Evolutionary conservation across 2,113 vertebrate species (phyloP).

Genomic region (Gymnarchus niloticus): DNA sequence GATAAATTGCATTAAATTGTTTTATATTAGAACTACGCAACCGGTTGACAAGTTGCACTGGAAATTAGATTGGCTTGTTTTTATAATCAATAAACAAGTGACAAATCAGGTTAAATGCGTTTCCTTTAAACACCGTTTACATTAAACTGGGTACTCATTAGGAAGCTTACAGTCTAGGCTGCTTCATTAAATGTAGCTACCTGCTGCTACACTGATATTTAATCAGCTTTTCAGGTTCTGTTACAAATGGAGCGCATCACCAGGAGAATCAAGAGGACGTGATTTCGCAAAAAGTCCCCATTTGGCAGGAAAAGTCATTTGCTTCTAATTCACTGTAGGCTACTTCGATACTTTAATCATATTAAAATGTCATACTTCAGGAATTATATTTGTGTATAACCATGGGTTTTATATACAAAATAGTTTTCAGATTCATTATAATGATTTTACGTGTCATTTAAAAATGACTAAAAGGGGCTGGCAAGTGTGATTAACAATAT

Average conservation of each 20-base stretch:
- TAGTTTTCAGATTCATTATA: neutral
- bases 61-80: neutral
- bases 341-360: neutral
- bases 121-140: neutral
- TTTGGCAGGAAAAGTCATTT: neutral
- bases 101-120: neutral
- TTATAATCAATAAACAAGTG: neutral
- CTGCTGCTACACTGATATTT: neutral
- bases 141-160: neutral
- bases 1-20: neutral
- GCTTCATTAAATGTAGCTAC: neutral
- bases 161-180: neutral
- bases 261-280: neutral
- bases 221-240: neutral
- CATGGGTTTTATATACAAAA: neutral
- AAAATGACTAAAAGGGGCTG: neutral
- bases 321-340: neutral
- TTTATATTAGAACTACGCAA: neutral
- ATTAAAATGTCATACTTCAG: neutral
- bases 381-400: neutral
- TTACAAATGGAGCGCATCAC: neutral
- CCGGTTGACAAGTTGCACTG: neutral
- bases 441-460: neutral
- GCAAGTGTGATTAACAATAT: neutral
- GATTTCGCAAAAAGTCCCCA: neutral